A percentile compares a stretch with the other conserved stretches of the same genome.
Conservation (phyloP, 2,113 vertebrate species). For the Uria lomvia region DNA sequence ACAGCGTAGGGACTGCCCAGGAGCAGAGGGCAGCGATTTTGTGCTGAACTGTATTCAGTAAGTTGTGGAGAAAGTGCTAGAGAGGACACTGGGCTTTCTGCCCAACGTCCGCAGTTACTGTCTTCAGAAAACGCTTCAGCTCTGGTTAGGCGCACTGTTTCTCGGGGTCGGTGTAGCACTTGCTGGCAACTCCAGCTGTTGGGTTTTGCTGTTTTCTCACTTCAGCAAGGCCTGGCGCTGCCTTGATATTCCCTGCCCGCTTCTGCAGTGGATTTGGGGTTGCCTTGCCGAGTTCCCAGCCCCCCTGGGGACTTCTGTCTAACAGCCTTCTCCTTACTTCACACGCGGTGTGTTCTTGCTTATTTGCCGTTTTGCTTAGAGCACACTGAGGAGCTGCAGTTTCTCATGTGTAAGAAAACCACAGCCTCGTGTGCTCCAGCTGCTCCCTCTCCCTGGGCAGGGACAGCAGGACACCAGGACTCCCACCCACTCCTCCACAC, state of each 20-base stretch:
- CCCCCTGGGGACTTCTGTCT: not conserved
- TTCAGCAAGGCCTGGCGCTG: not conserved
- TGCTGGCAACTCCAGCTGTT: not conserved
- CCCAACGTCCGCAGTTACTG: not conserved
- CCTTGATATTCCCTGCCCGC: not conserved
- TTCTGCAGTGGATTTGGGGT: not conserved
- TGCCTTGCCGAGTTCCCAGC: not conserved
- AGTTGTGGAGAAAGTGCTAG: not conserved
- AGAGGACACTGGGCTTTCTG: not conserved
- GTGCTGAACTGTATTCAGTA: not conserved
- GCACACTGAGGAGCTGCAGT: not conserved
- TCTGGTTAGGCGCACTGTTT: not conserved
- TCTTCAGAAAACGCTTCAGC: not conserved
- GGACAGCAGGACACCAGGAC: not conserved
- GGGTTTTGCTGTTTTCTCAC: not conserved
- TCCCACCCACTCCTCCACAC: no score
- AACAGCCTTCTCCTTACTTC: not conserved
- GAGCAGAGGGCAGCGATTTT: not conserved
- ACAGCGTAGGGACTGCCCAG: rapidly evolving
- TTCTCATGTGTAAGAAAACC: not conserved
- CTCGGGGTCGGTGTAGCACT: not conserved
- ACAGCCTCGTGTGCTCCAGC: not conserved
- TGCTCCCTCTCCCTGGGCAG: not conserved
- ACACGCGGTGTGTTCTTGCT: not conserved
- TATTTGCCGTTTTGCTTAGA: not conserved